These are phyloP conservation scores for Todiramphus chloris DNA, from an alignment of 2,113 vertebrate genomes.

Conservation along the genomic window DNA sequence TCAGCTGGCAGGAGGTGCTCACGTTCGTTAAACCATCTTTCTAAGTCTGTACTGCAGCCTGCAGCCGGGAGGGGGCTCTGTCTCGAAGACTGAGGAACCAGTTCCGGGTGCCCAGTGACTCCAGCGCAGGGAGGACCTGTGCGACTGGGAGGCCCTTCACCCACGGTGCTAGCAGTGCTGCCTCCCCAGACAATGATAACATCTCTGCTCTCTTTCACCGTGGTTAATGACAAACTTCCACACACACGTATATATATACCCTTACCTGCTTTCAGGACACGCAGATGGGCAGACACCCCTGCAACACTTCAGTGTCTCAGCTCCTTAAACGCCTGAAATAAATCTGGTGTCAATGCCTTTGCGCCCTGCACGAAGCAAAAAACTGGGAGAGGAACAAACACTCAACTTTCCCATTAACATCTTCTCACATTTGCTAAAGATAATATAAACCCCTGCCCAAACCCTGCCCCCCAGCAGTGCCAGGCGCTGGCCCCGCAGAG, in stretches of 20 bases:
- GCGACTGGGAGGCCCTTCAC: background rate
- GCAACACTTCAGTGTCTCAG: background rate
- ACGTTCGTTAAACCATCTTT: background rate
- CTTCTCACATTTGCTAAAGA: background rate
- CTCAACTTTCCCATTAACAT: background rate
- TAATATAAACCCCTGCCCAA: background rate
- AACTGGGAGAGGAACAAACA: background rate
- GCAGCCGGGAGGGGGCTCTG: conserved; percentile 23
- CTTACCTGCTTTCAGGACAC: background rate
- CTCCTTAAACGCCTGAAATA: background rate
- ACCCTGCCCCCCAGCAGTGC: background rate
- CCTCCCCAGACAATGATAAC: background rate
- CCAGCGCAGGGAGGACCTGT: background rate
- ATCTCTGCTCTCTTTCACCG: background rate
- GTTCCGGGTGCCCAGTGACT: rapidly evolving
- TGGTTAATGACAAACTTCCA: background rate
- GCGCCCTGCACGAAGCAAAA: background rate
- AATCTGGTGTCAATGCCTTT: background rate
- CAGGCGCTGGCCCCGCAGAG: rapidly evolving
- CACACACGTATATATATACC: rapidly evolving
- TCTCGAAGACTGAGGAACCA: background rate
- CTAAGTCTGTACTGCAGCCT: background rate
- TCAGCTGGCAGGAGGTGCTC: background rate
- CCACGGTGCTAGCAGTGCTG: background rate
- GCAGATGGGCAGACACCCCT: background rate